Percentiles rank a stretch among this genome's conserved stretches.
These are phyloP conservation scores for Thamnophis sirtalis DNA, from an alignment of 2,113 vertebrate species.

Conservation along the genomic window DNA sequence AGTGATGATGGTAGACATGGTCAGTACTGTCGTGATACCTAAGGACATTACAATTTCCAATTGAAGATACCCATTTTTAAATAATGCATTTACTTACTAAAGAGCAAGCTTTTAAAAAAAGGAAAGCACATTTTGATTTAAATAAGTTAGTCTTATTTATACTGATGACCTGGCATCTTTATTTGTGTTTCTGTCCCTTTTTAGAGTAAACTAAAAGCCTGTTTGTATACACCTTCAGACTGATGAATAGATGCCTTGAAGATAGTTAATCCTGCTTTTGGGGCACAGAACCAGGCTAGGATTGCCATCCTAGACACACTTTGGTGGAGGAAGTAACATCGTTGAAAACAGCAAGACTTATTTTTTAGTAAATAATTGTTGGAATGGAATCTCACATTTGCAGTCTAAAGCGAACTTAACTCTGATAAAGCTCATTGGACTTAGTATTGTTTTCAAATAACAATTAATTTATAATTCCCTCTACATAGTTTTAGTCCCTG, in stretches of 20 bases:
- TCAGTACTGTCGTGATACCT: conserved; percentile 81
- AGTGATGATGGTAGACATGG: conserved; percentile 85
- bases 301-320: neutral
- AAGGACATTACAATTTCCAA: neutral
- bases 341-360: neutral
- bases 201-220: neutral
- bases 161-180: neutral
- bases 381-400: neutral
- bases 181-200: neutral
- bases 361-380: neutral
- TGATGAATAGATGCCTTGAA: neutral
- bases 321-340: neutral
- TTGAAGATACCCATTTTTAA: neutral
- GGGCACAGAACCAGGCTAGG: neutral
- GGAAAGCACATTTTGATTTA: neutral
- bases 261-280: neutral
- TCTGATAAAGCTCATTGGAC: neutral
- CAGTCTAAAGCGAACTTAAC: neutral
- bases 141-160: neutral
- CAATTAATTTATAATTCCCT: neutral
- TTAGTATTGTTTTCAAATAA: neutral
- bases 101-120: neutral
- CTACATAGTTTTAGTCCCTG: neutral
- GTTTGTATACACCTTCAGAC: neutral
- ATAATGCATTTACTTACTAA: neutral